A percentile compares a stretch with the other conserved stretches of the same genome.
Evolutionary conservation across 2,797 vertebrate genomes (phyloP).

Genomic region (Helicolenus hilgendorfi): DNA sequence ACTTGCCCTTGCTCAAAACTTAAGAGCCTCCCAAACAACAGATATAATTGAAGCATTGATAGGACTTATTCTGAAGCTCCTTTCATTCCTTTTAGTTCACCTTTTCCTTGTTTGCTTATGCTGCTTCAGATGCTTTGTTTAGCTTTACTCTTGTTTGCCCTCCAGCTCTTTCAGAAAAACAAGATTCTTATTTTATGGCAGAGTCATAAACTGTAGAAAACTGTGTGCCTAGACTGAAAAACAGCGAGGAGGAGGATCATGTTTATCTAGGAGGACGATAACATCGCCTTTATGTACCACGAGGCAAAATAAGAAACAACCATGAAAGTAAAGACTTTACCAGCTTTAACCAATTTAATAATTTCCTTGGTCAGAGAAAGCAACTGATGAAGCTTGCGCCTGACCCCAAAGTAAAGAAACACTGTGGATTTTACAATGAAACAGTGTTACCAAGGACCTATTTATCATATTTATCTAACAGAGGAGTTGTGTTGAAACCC

Average conservation of each 20-base stretch:
- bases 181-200: not conserved
- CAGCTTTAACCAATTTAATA: conserved; percentile 41
- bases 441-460: not conserved
- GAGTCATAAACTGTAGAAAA: not conserved
- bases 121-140: not conserved
- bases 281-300: not conserved
- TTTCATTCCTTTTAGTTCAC: not conserved
- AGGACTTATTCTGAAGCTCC: not conserved
- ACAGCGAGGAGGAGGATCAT: not conserved
- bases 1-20: not conserved
- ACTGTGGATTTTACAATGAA: not conserved
- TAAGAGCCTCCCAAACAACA: not conserved
- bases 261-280: conserved; percentile 21
- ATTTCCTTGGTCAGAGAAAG: conserved; percentile 31
- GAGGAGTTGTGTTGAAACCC: not conserved
- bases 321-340: conserved; percentile 21
- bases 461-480: conserved; percentile 2
- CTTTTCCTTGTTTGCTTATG: not conserved
- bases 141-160: not conserved
- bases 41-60: not conserved
- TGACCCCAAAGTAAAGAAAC: conserved; percentile 19
- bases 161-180: not conserved
- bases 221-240: not conserved
- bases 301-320: conserved; percentile 9
- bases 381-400: conserved; percentile 16